Percentiles rank a stretch among this genome's conserved stretches.
phyloP scores from a whole-genome alignment of 2,888 invertebrate genomes.

The Eupithecia abbreviata region DNA sequence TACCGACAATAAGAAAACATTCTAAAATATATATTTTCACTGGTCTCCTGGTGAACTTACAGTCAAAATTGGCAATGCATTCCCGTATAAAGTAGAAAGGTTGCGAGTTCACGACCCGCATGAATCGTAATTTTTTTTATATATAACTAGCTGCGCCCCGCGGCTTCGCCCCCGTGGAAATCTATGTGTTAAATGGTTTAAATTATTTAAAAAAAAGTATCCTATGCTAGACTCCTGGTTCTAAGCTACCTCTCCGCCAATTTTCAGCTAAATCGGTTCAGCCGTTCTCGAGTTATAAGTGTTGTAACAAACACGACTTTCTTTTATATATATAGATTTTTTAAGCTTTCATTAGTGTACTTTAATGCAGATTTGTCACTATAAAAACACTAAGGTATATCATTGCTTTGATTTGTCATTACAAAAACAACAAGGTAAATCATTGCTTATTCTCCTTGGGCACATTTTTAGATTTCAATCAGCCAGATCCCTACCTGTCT shows the following conservation, averaged over 20 bases:
- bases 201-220: too few species aligned
- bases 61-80: neutral
- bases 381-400: neutral
- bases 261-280: too few species aligned
- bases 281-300: too few species aligned
- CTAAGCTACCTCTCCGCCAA: too few species aligned
- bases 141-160: too few species aligned
- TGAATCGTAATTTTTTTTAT: neutral
- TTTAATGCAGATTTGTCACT: neutral
- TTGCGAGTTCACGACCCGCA: neutral
- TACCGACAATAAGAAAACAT: neutral
- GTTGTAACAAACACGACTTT: too few species aligned
- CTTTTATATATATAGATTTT: neutral
- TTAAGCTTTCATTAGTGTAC: neutral
- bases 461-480: conserved; percentile 11
- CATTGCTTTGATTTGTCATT: neutral
- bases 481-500: conserved; percentile 7
- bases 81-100: neutral
- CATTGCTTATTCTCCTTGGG: neutral
- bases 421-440: neutral
- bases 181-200: too few species aligned
- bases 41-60: neutral
- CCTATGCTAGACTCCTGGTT: too few species aligned
- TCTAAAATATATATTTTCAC: neutral
- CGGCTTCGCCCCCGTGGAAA: too few species aligned